Evolutionary conservation across 2,888 invertebrate species (phyloP).

Genomic region (Mesoligia furuncula): DNA sequence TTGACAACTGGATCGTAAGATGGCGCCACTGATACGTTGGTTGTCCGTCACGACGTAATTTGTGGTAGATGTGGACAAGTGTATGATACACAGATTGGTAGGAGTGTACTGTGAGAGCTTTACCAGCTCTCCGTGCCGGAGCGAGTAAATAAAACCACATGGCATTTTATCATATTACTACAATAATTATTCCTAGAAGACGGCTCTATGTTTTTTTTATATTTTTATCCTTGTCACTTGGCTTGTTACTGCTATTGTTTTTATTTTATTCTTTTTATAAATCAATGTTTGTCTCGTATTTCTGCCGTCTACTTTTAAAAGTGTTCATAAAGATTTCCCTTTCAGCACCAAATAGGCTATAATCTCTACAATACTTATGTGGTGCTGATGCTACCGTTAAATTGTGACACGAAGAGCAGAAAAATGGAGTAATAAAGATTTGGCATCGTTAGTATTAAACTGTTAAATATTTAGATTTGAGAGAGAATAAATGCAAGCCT

Average conservation of each 20-base stretch:
- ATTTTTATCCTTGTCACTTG: too few species aligned
- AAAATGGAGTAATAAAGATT: neutral
- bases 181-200: too few species aligned
- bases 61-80: conserved; percentile 44
- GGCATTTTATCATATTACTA: too few species aligned
- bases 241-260: too few species aligned
- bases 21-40: conserved; percentile 78
- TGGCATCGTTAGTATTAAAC: neutral
- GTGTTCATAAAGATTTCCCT: too few species aligned
- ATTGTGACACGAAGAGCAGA: neutral
- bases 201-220: too few species aligned
- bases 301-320: too few species aligned
- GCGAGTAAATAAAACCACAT: too few species aligned
- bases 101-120: neutral
- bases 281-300: too few species aligned
- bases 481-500: neutral
- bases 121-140: too few species aligned
- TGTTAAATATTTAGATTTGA: neutral
- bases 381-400: neutral
- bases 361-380: neutral
- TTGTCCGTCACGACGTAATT: conserved; percentile 79
- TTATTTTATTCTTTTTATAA: too few species aligned
- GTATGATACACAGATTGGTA: conserved; percentile 11
- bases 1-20: conserved; percentile 83
- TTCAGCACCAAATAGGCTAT: too few species aligned